Conservation (phyloP, 2,888 invertebrate genomes). For the Pyrrhia umbra region DNA sequence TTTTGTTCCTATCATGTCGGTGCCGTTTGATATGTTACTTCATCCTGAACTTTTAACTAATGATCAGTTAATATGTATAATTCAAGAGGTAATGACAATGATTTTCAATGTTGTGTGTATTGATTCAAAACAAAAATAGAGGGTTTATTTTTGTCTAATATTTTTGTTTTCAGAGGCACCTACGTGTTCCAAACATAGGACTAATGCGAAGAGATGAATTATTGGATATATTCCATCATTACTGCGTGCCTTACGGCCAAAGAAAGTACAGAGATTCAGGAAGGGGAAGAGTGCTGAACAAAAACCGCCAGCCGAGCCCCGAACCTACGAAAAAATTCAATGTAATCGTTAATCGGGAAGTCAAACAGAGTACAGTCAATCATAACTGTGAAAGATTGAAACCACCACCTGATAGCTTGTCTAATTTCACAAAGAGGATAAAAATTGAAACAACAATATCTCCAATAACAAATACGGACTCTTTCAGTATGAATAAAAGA, state of each 20-base stretch:
- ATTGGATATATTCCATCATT: conserved; percentile 83
- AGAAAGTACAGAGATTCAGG: conserved; percentile 84
- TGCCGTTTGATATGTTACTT: conserved; percentile 82
- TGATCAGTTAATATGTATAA: conserved; percentile 80
- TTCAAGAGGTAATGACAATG: conserved; percentile 77
- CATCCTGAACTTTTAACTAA: conserved; percentile 86
- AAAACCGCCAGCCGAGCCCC: conserved; percentile 74
- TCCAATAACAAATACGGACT: conserved; percentile 33
- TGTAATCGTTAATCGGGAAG: conserved; percentile 56
- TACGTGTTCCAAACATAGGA: conserved; percentile 76
- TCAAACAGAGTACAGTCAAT: conserved; percentile 55
- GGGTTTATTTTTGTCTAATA: not conserved
- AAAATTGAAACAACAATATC: conserved; percentile 73
- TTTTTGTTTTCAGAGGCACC: conserved; percentile 78
- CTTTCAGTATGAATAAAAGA: conserved; percentile 73
- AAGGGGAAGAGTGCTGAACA: conserved; percentile 81
- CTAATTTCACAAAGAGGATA: conserved; percentile 82
- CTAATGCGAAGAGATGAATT: conserved; percentile 79
- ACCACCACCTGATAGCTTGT: conserved; percentile 80
- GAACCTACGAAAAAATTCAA: conserved; percentile 68
- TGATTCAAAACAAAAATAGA: conserved; percentile 31
- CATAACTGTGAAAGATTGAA: conserved; percentile 73
- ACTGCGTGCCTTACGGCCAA: conserved; percentile 86
- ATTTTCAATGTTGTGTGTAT: conserved; percentile 20
- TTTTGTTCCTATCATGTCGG: conserved; percentile 71